Conservation (phyloP, 1,140 invertebrate species). For the Reticulitermes speratus region DNA sequence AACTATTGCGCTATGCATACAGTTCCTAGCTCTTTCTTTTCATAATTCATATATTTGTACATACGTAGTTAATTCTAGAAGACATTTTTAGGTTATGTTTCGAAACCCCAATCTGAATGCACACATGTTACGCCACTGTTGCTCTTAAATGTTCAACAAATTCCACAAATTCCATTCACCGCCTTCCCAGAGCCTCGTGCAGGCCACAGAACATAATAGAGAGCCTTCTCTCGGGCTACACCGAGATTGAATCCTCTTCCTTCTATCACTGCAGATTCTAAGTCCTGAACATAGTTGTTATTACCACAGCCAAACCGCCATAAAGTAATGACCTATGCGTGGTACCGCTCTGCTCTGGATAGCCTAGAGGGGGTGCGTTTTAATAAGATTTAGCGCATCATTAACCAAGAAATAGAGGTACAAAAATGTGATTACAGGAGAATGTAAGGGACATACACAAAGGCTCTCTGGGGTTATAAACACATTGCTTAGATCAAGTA, state of each 20-base stretch:
- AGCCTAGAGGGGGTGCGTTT: not conserved
- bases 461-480: not conserved
- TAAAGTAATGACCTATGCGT: not conserved
- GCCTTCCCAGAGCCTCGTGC: too few species aligned
- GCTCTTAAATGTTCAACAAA: too few species aligned
- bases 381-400: not conserved
- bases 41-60: too few species aligned
- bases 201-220: too few species aligned
- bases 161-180: too few species aligned
- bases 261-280: not conserved
- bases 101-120: too few species aligned
- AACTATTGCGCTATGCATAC: too few species aligned
- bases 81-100: too few species aligned
- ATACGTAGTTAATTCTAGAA: too few species aligned
- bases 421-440: not conserved
- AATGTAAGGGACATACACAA: not conserved
- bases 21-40: too few species aligned
- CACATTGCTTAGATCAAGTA: not conserved
- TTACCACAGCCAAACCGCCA: not conserved
- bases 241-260: not conserved
- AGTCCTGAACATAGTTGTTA: not conserved
- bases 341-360: not conserved
- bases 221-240: not conserved
- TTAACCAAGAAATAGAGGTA: slow-evolving; percentile 13
- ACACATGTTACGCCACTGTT: too few species aligned